Evolutionary conservation across 2,113 vertebrate genomes (phyloP), one percentile per base, ranked within the genome.

Genomic region (Colistium nudipinnis): DNA sequence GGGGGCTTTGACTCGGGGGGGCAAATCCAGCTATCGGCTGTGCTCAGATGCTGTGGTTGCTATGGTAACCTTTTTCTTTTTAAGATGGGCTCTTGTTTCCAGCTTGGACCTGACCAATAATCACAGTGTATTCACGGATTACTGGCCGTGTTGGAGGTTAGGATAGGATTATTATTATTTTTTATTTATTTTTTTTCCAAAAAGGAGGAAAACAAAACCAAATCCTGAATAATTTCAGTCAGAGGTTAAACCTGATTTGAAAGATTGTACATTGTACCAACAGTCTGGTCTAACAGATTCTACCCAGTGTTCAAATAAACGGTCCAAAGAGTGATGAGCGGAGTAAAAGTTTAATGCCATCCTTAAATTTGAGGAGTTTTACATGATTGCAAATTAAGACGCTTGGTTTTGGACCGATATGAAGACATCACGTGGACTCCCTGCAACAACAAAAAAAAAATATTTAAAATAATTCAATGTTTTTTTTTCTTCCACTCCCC

Each of bases 21-120:
- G 89, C 91, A 93, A 93, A 94, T 93, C 91, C 91, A 90, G 85
- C 89, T 93, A 93, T 94, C 93, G 91, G 83, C 83, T 56, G 73
- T 49, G 86, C 87, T 92, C 91, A 92, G 91, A 90, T 83, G 80
- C 76, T 75, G 81, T 0, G 41, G 91, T 93, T 92, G 92, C 79
- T 90, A 91, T 91, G 92, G 91, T 72, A 93, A 94, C 91, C 72
- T 76, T 62, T 82, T 80, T 90, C 87, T 91, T 87, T 88, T 89
- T 89, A 83, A 82, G 81, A 85, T 78, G 78, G 80, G 74, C 79
- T 86, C 88, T 88, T 84, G 87, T 90, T 89, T 91, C 90, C 90
- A 92, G 88, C 72, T 88, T 86, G 87, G 82, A 86, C 87, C n/a
- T 89, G 81, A 90, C 87, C 87, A 78, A 87, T 91, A 90, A 91